Base-by-base conservation (phyloP, 2,888 invertebrate species). In the Mimumesa dahlbomi region DNA sequence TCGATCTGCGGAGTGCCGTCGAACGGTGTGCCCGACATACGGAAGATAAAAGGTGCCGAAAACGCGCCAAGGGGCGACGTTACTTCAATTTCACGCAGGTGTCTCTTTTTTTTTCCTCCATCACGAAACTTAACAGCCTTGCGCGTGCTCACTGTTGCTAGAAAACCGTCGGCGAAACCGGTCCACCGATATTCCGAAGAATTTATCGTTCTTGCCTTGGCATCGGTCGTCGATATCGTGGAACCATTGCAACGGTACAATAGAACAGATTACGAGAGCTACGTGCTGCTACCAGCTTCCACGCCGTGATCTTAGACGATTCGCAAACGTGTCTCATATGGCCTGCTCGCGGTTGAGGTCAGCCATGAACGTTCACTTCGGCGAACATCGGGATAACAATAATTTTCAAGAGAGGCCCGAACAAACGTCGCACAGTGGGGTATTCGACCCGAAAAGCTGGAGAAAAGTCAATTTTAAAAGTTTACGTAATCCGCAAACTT, bases 131-230 rank as follows among this genome's bases (percentile, higher is more conserved):
- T 13, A 7, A 13, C 48, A 58, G 38, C 19, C 21, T 42, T 22
- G 43, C 52, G 13, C 58, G 62, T 34, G 63, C 46, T 59, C 36
- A 53, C 53, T 50, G 76, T 73, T 69, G 59, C 48, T 48, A 49
- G 69, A 42, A n/a, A 65, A 57, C 45, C 43, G 48, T 62, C 53
- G 25, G 52, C 62, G 43, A 57, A 77, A 77, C 73, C 77, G 74
- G 70, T 77, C 54, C 50, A 54, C 45, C 40, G 52, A 61, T 67
- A 70, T 70, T 64, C 63, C 52, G 42, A 50, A 29, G 48, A 67
- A 64, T 77, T 70, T 73, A 70, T 77, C 52, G 58, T 36, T 29
- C 21, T 56, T 36, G 48, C 58, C 52, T 58, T 54, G 58, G 52
- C 43, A 29, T 65, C 49, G 59, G 56, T 49, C 52, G 45, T 61